Evolutionary conservation across 2,888 invertebrate genomes (phyloP).

Genomic region (Cheiracanthium punctorium): DNA sequence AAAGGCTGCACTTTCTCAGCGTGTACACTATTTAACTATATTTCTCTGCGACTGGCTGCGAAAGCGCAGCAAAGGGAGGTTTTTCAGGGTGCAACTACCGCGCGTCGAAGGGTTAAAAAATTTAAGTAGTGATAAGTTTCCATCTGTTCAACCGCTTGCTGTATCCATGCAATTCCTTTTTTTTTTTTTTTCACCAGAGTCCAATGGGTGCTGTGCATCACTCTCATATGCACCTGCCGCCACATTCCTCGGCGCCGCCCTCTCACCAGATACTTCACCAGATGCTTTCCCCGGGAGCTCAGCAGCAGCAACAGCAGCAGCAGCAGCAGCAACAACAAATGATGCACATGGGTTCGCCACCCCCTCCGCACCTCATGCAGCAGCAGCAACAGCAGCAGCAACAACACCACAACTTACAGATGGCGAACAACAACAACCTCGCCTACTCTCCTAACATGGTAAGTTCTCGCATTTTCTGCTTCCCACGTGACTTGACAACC

Average conservation of each 20-base stretch:
- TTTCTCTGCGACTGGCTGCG: too few relatives aligned
- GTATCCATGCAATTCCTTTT: too few relatives aligned
- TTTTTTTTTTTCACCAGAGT: slow-evolving; percentile 20
- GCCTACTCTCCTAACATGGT: slow-evolving; percentile 55
- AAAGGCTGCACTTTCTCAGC: too few relatives aligned
- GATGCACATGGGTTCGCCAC: slow-evolving; percentile 33
- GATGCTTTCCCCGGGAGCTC: slow-evolving; percentile 49
- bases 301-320: slow-evolving; percentile 51
- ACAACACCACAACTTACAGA: slow-evolving; percentile 34
- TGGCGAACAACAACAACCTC: slow-evolving; percentile 46
- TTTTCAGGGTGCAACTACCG: too few relatives aligned
- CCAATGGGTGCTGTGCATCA: slow-evolving; percentile 53
- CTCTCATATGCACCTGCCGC: slow-evolving; percentile 44
- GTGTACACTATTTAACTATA: too few relatives aligned
- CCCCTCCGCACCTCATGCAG: slow-evolving; percentile 24
- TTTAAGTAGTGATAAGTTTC: too few relatives aligned
- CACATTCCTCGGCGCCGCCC: slow-evolving; percentile 32
- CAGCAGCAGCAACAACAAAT: slow-evolving; percentile 42
- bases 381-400: slow-evolving; percentile 12
- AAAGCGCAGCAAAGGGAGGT: too few relatives aligned
- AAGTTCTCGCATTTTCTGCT: too few relatives aligned
- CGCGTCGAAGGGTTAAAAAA: too few relatives aligned
- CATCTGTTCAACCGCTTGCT: too few relatives aligned
- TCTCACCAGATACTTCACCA: slow-evolving; percentile 63
- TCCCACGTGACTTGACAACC: too few relatives aligned